Evolutionary conservation across 2,888 invertebrate species (phyloP), one percentile per base, ranked within the genome.

Genomic region (Timema cristinae): DNA sequence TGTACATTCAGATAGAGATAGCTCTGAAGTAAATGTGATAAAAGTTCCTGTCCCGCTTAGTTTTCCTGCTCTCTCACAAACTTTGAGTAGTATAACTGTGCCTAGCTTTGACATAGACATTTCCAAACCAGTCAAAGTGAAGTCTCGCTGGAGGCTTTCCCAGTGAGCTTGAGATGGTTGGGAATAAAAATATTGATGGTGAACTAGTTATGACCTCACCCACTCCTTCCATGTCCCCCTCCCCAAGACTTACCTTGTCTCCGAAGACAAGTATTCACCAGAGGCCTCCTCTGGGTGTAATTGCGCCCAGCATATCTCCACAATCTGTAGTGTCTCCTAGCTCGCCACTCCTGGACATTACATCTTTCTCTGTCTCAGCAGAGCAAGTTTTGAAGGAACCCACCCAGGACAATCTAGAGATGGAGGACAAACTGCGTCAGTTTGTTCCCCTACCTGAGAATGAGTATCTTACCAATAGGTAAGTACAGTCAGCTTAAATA

Each of bases 371-470:
- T n/a, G 32, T 48, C 6, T 13, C 13, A 15, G 11, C 32, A 63
- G 16, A 13, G 32, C 32, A n/a, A n/a, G n/a, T n/a, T n/a, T n/a
- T n/a, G n/a, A n/a, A n/a, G n/a, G n/a, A n/a, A n/a, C n/a, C n/a
- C 52, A 15, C 49, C 77, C 82, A 71, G 82, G 32, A 32, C 32
- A 32, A 32, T 72, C 80, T 81, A 68, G 86, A 87, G 77, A 86
- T 88, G 77, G 84, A 85, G 75, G 85, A 85, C 70, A 83, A 87
- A 76, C 85, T 94, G 76, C 91, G 90, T 74, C 90, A 90, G 78
- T 97, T 92, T 82, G 89, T 91, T 74, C 88, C 90, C 77, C 87
- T 97, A 68, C 89, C 89, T 70, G 95, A 96, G 80, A 97, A 97
- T 84, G 87, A 92, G 75, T 97, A 95, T 83, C 86, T 93, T 74